phyloP scores from a whole-genome alignment of 2,797 vertebrate species.

The Chiloscyllium punctatum region DNA sequence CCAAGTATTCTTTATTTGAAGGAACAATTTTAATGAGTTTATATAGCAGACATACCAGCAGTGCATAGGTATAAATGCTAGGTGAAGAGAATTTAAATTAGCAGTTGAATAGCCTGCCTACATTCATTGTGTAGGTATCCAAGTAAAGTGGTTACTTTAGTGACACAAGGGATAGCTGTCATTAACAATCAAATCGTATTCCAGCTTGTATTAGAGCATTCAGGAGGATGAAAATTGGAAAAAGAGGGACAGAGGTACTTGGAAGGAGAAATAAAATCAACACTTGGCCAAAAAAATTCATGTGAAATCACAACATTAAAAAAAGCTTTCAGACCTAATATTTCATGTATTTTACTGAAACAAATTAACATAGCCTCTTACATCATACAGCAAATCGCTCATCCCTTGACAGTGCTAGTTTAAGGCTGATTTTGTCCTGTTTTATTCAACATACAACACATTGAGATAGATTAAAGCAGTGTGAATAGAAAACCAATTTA shows the following conservation, averaged over 20 bases:
- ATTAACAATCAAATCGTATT: not conserved
- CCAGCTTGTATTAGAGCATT: not conserved
- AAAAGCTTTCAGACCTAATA: not conserved
- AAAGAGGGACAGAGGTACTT: not conserved
- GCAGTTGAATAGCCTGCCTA: not conserved
- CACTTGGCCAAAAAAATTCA: not conserved
- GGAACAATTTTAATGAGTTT: conserved; percentile 1
- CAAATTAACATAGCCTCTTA: not conserved
- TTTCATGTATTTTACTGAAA: not conserved
- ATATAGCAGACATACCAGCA: not conserved
- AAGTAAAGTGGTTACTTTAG: not conserved
- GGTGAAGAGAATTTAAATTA: not conserved
- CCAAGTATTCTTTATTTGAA: not conserved
- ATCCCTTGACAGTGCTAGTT: not conserved
- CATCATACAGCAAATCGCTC: not conserved
- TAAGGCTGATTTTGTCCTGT: not conserved
- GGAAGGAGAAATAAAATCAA: not conserved
- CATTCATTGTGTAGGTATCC: not conserved
- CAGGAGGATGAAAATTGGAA: not conserved
- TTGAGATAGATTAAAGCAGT: not conserved
- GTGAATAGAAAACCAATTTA: not conserved
- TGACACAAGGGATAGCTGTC: not conserved
- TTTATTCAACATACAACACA: not conserved
- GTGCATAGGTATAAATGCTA: not conserved
- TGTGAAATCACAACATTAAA: not conserved